Conservation (phyloP, 1,140 invertebrate genomes). For the Drosophila kepulauana region DNA sequence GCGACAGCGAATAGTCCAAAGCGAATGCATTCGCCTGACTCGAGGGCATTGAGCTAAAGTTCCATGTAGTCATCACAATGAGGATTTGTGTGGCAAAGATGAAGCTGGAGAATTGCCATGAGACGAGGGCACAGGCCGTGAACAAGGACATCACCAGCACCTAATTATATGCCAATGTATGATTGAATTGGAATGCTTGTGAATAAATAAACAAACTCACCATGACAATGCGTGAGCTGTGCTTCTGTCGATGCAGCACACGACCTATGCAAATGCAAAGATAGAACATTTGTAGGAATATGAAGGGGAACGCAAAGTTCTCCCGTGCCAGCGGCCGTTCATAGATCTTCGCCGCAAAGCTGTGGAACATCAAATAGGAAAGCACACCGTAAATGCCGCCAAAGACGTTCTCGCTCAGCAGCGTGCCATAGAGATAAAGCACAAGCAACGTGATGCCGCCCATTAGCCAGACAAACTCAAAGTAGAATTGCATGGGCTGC, state of each 20-base stretch:
- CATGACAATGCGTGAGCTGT: conserved; percentile 67
- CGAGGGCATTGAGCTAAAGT: conserved; percentile 48
- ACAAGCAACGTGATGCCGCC: conserved; percentile 80
- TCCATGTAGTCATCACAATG: conserved; percentile 72
- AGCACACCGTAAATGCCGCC: conserved; percentile 81
- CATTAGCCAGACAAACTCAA: conserved; percentile 82
- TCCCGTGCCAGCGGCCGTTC: conserved; percentile 75
- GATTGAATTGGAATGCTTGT: background rate
- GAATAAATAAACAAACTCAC: conserved; percentile 36
- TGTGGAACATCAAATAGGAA: conserved; percentile 84
- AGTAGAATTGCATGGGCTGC: conserved; percentile 81
- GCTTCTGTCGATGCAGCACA: conserved; percentile 56
- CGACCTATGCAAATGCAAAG: conserved; percentile 74
- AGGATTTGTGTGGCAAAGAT: conserved; percentile 80
- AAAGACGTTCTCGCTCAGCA: conserved; percentile 79
- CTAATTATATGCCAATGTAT: conserved; percentile 32
- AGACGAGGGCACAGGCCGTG: conserved; percentile 71
- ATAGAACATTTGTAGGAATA: conserved; percentile 82
- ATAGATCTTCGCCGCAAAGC: conserved; percentile 80
- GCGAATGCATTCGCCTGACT: conserved; percentile 62
- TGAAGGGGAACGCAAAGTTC: conserved; percentile 84
- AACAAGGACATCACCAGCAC: conserved; percentile 71
- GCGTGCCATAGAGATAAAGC: conserved; percentile 77
- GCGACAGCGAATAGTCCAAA: conserved; percentile 75
- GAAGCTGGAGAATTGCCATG: conserved; percentile 80